These are phyloP conservation scores for Diplazon laetatorius DNA, from an alignment of 2,888 invertebrate species.

Conservation along the genomic window DNA sequence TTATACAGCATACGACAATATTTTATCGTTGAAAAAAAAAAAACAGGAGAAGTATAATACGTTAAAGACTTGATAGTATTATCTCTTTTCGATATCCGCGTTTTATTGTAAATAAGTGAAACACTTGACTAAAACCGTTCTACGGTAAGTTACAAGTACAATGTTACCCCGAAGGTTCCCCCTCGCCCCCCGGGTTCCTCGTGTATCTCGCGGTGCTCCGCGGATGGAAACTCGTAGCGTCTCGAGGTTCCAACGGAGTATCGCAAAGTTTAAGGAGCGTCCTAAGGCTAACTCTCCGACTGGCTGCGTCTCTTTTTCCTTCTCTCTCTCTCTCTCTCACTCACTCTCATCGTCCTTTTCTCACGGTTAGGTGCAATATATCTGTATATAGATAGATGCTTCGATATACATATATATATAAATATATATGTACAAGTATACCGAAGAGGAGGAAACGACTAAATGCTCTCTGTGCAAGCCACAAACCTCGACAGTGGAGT, in stretches of 20 bases:
- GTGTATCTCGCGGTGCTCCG: no score
- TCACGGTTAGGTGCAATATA: not conserved
- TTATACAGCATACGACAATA: no score
- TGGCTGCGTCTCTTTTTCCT: slow-evolving; percentile 11
- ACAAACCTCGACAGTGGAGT: slow-evolving; percentile 8
- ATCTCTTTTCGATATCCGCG: no score
- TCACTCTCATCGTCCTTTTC: slow-evolving; percentile 17
- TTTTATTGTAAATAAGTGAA: no score
- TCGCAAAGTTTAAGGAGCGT: slow-evolving; percentile 58
- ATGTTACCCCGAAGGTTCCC: slow-evolving; percentile 2
- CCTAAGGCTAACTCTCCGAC: slow-evolving; percentile 42
- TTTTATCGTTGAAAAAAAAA: no score
- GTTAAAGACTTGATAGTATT: no score
- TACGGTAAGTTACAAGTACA: not conserved
- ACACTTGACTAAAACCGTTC: no score
- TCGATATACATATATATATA: not conserved
- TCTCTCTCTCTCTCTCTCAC: slow-evolving; percentile 18
- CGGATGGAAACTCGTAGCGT: not conserved
- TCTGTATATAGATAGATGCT: not conserved
- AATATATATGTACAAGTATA: not conserved
- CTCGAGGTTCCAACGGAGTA: slow-evolving; percentile 46
- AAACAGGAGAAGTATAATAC: no score
- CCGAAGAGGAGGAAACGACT: slow-evolving; percentile 12
- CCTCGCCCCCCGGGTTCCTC: no score
- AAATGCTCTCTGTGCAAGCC: slow-evolving; percentile 29